Percentiles rank a stretch among this genome's conserved stretches.
phyloP scores from a whole-genome alignment of 2,888 invertebrate species.

The Aphidoletes aphidimyza region DNA sequence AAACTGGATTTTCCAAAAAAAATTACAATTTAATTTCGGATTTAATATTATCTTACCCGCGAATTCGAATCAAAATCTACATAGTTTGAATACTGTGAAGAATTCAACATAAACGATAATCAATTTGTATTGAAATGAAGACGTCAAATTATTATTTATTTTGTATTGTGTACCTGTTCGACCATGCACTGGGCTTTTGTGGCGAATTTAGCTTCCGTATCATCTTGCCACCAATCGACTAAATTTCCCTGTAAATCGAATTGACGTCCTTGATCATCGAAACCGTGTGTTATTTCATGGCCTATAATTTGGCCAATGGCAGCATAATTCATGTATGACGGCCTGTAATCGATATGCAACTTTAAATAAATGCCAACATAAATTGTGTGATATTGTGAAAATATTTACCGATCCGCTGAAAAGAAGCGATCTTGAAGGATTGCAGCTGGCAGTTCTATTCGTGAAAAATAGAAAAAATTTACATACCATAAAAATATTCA shows the following conservation, averaged over 20 bases:
- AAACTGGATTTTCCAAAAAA: too few species aligned
- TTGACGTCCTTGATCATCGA: not conserved
- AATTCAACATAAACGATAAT: not conserved
- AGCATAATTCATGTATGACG: conserved; percentile 91
- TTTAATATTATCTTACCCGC: not conserved
- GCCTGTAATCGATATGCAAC: conserved; percentile 65
- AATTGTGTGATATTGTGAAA: not conserved
- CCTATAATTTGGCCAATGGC: conserved; percentile 92
- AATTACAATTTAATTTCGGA: not conserved
- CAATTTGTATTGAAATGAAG: not conserved
- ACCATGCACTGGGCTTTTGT: conserved; percentile 1
- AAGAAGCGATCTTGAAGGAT: conserved; percentile 93
- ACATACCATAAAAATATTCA: not conserved
- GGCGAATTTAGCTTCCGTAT: not conserved
- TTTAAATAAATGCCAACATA: not conserved
- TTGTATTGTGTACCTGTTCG: not conserved
- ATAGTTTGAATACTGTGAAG: not conserved
- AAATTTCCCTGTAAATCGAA: not conserved
- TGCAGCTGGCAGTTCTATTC: conserved; percentile 93
- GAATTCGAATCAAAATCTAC: not conserved
- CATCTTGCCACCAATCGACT: not conserved
- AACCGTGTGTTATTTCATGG: conserved; percentile 85
- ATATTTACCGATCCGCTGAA: conserved; percentile 74
- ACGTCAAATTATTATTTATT: not conserved
- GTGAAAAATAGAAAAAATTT: conserved; percentile 55